Evolutionary conservation across 2,113 vertebrate genomes (phyloP).

Genomic region (Chlorodrepanis virens): DNA sequence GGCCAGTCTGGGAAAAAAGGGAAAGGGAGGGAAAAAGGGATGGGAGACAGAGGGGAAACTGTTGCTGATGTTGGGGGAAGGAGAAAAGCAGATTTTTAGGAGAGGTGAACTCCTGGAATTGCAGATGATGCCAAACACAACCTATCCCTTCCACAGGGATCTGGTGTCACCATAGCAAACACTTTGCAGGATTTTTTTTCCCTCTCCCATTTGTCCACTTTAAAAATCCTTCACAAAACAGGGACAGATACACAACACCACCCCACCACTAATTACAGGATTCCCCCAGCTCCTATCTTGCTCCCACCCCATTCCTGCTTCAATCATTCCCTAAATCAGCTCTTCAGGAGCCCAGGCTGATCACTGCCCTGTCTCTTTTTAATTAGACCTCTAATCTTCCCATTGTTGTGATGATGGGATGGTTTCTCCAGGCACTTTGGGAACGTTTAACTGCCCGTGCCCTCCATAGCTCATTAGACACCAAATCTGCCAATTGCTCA

Average conservation of each 20-base stretch:
- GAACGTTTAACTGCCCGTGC: conserved; percentile 50
- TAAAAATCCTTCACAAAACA: not conserved
- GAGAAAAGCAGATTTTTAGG: not conserved
- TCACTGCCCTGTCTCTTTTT: conserved; percentile 39
- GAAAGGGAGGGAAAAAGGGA: not conserved
- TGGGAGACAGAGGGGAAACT: not conserved
- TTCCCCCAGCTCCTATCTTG: not conserved
- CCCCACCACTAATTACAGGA: not conserved
- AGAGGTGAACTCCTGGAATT: not conserved
- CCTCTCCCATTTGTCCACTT: not conserved
- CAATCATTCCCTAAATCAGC: not conserved
- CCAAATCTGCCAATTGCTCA: conserved; percentile 40
- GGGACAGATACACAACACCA: not conserved
- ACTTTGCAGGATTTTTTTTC: not conserved
- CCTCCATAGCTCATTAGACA: conserved; percentile 22
- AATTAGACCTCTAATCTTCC: conserved; percentile 59
- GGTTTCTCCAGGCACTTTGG: conserved; percentile 31
- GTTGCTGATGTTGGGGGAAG: not conserved
- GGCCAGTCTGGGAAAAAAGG: not conserved
- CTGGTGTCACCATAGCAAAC: not conserved
- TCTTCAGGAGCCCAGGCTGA: not conserved
- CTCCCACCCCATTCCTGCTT: not conserved
- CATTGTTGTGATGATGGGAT: not conserved
- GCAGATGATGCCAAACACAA: not conserved
- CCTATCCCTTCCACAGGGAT: not conserved